A percentile compares a stretch with the other conserved stretches of the same genome.
Evolutionary conservation across 1,140 invertebrate species (phyloP).

Genomic region (Drosophila truncata): DNA sequence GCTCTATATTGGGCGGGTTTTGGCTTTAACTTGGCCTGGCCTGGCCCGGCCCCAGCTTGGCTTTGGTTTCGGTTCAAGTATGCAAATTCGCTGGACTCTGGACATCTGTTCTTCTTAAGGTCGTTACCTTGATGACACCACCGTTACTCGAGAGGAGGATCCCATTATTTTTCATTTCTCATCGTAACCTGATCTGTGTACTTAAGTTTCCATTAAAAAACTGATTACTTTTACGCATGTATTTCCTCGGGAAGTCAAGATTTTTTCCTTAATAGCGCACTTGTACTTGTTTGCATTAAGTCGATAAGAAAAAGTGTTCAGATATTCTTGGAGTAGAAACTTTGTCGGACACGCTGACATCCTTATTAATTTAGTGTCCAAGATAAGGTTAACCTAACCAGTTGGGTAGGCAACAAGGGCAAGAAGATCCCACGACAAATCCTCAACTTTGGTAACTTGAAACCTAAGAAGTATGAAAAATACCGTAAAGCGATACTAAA

Average conservation of each 20-base stretch:
- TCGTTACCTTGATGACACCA: conserved; percentile 47
- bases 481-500: conserved; percentile 3
- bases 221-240: conserved; percentile 32
- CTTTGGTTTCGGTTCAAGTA: conserved; percentile 31
- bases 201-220: conserved; percentile 52
- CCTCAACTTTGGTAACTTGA: conserved; percentile 4
- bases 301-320: conserved; percentile 11
- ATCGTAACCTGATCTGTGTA: conserved; percentile 42
- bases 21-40: conserved; percentile 1
- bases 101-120: conserved; percentile 47
- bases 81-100: conserved; percentile 31
- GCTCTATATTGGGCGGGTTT: conserved; percentile 40
- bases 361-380: conserved; percentile 9
- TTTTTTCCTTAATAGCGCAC: conserved; percentile 18
- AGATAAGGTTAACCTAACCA: neutral
- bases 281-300: conserved; percentile 20
- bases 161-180: conserved; percentile 33
- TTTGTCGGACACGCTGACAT: conserved; percentile 18
- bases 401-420: conserved; percentile 2
- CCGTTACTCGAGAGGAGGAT: conserved; percentile 36
- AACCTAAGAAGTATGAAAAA: conserved; percentile 3
- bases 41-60: neutral
- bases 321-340: neutral
- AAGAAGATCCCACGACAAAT: conserved; percentile 10
- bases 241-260: conserved; percentile 38